Evolutionary conservation across 2,888 invertebrate species (phyloP), one percentile per base, ranked within the genome.

Genomic region (Standfussiana lucernea): DNA sequence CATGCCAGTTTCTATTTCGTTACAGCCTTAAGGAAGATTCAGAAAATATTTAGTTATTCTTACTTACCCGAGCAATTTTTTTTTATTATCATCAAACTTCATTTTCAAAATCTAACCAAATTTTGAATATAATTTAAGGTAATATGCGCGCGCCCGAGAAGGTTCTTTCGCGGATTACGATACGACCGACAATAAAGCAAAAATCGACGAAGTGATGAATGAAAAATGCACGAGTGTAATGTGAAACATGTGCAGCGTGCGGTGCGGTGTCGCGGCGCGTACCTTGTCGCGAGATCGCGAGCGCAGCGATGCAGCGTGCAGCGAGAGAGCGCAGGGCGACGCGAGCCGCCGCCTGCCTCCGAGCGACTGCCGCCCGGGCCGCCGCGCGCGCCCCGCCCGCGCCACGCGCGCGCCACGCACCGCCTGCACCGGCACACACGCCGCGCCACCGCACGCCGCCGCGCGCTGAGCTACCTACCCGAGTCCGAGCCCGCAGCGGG

Each of bases 321-420:
- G 91, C 88, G 88, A 90, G 86, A 89, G 86, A 91, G 89, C 90
- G 91, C 91, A 92, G 91, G 93, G 94, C 95, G 94, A 95, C 95
- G 93, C 94, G 94, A 93, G 94, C 93, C 94, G 94, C 93, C 94
- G 96, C 95, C 93, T 93, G 93, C 90, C 93, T 92, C 92, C 92
- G 95, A 95, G 95, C 96, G 94, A 96, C 96, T 96, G 96, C 93
- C 95, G 96, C 95, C 95, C 95, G 95, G 95, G 95, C 93, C 94
- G 93, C 93, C 92, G 89, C 92, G 93, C 93, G 89, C 90, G 88
- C 93, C 92, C 93, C 93, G 91, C 92, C 89, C 92, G 92, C 93
- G 89, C 90, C 89, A 88, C 90, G 83, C 87, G 86, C 89, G 84
- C 85, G 80, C 86, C 85, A 83, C 91, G 92, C 93, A 91, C 91